These are phyloP conservation scores for Rhinichthys klamathensis DNA, from an alignment of 2,113 vertebrate species.

Conservation along the genomic window DNA sequence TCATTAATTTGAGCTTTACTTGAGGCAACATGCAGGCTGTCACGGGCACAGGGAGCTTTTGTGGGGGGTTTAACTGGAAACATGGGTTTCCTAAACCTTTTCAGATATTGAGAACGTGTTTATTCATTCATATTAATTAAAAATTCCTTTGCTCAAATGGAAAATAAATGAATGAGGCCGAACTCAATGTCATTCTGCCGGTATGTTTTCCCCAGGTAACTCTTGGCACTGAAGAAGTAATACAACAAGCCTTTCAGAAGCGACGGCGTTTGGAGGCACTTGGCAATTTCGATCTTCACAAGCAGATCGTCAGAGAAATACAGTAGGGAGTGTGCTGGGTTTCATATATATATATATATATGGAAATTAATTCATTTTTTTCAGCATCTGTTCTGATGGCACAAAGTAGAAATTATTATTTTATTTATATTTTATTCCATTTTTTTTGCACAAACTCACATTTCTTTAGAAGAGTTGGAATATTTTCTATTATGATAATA, in stretches of 20 bases:
- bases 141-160: not conserved
- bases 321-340: not conserved
- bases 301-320: conserved; percentile 34
- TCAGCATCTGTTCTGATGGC: not conserved
- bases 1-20: conserved; percentile 22
- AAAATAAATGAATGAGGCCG: not conserved
- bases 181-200: not conserved
- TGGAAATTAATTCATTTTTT: not conserved
- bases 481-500: not conserved
- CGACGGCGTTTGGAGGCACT: conserved; percentile 32
- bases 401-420: not conserved
- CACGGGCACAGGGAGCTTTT: not conserved
- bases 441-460: too few species aligned
- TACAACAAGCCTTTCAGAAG: conserved; percentile 33
- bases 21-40: not conserved
- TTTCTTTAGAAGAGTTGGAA: not conserved
- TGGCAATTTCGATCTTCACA: conserved; percentile 10
- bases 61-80: not conserved
- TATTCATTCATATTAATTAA: not conserved
- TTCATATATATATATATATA: not conserved
- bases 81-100: not conserved
- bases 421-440: too few species aligned
- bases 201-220: not conserved
- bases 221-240: not conserved
- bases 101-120: not conserved